Evolutionary conservation across 2,888 invertebrate genomes (phyloP).

Genomic region (Terebella lapidaria): DNA sequence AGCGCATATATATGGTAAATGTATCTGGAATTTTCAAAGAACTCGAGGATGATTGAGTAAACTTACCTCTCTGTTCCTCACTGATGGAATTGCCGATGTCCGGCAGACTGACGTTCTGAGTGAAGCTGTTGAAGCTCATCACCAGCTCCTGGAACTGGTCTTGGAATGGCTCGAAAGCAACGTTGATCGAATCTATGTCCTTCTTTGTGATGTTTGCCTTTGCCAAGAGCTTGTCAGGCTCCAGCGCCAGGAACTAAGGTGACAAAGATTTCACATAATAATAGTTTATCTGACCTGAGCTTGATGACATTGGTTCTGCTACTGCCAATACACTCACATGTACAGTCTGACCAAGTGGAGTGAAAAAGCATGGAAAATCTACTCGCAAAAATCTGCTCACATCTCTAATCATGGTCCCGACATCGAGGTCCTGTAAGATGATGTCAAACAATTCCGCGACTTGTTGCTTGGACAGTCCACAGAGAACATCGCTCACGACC

Average conservation of each 20-base stretch:
- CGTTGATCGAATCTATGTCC: constrained; percentile 19
- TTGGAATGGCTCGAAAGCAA: constrained; percentile 2
- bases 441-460: constrained; percentile 25
- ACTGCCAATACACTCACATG: constrained; percentile 32
- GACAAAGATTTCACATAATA: not conserved
- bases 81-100: not conserved
- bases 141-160: not conserved
- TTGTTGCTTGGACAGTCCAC: constrained; percentile 26
- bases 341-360: constrained; percentile 18
- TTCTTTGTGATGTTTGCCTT: constrained; percentile 28
- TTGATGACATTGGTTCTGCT: not conserved
- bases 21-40: too few relatives aligned
- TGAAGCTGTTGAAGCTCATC: constrained; percentile 4
- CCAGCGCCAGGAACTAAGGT: constrained; percentile 7
- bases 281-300: not conserved
- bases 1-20: too few relatives aligned
- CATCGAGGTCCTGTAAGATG: constrained; percentile 30
- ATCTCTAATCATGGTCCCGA: constrained; percentile 13
- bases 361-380: too few relatives aligned
- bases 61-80: not conserved
- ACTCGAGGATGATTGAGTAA: not conserved
- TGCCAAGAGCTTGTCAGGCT: constrained; percentile 23
- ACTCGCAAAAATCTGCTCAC: too few relatives aligned
- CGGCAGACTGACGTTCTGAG: not conserved
- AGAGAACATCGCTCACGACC: constrained; percentile 32